phyloP scores from a whole-genome alignment of 2,888 invertebrate species.

The Nephrotoma appendiculata region DNA sequence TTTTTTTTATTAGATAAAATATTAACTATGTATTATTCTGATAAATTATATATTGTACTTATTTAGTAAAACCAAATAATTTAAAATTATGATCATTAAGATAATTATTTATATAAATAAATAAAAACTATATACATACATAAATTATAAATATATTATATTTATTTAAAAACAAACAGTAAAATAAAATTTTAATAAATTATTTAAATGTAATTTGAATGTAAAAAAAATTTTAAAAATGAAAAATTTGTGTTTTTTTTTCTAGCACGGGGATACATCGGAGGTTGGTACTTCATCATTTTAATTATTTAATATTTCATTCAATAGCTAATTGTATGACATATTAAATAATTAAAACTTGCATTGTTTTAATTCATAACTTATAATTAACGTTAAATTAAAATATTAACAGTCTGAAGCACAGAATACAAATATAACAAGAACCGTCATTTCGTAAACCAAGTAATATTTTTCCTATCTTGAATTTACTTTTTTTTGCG shows the following conservation, averaged over 20 bases:
- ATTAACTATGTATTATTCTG: neutral
- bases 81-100: neutral
- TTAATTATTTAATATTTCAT: too few relatives aligned
- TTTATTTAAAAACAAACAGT: neutral
- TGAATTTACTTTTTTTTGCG: too few relatives aligned
- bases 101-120: neutral
- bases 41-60: neutral
- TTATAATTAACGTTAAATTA: too few relatives aligned
- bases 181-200: neutral
- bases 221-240: neutral
- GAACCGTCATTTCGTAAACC: too few relatives aligned
- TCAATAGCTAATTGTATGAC: too few relatives aligned
- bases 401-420: too few relatives aligned
- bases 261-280: neutral
- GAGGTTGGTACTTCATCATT: too few relatives aligned
- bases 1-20: neutral
- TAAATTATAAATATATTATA: neutral
- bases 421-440: too few relatives aligned
- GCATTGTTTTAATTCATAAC: too few relatives aligned
- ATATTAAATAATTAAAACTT: too few relatives aligned
- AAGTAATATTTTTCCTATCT: too few relatives aligned
- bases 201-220: neutral
- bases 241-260: neutral
- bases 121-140: neutral
- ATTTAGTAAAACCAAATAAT: neutral